Evolutionary conservation across 1,140 invertebrate genomes (phyloP), one percentile per base, ranked within the genome.

Genomic region (Drosophila lini): DNA sequence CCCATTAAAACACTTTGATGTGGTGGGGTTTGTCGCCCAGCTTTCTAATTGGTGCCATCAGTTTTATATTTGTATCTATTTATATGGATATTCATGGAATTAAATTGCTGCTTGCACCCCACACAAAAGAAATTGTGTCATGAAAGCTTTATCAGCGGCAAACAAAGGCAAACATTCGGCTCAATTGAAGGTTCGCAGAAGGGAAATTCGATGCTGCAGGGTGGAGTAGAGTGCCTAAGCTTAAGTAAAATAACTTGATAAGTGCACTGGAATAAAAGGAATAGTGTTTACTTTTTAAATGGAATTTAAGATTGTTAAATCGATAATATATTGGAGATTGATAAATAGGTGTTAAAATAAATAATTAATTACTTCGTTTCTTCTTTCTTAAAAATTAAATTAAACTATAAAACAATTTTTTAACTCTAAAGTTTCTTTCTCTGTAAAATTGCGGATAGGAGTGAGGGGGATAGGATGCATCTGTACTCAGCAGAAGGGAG

Each of bases 151-250:
- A 75, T 32, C 65, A 44, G 52, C 34, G 48, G 25, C 69, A 85
- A 80, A 71, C 58, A 75, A 65, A 62, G 15, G 65, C 83, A 82
- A 80, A 88, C 83, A 80, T 83, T 78, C 41, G 69, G 65, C 57
- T 74, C 84, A 89, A 88, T 88, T 84, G 44, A 52, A 10, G 56
- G 41, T 31, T 38, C 19, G 8, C 8, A 22, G 53, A 77, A 68
- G 53, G 28, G 25, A 62, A 78, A 75, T 70, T 69, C 16, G 44
- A 45, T 69, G 38, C 32, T 13, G 1, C 9, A 22, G 25, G n/a
- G 19, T 32, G 42, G 42, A 1, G 11, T 44, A 42, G 32, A 3
- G 41, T 36, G 42, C n/a, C 31, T 10, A 11, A 31, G n/a, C 28
- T 19, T n/a, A 57, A 36, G 15, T 31, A 31, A 41, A 47, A 6